These are phyloP conservation scores for Argya squamiceps DNA, from an alignment of 2,797 vertebrate species.

Conservation along the genomic window DNA sequence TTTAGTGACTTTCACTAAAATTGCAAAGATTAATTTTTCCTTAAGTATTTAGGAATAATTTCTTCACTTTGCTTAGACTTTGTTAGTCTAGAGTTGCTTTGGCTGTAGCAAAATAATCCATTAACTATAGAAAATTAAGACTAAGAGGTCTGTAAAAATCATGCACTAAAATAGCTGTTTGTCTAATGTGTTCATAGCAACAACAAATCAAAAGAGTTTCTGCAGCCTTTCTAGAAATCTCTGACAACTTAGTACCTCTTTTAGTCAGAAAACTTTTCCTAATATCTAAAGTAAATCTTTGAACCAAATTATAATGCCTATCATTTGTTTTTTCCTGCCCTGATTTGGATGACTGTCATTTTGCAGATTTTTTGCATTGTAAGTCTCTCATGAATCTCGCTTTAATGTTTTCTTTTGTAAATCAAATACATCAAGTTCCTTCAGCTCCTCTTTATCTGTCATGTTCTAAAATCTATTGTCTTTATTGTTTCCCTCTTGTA, in stretches of 20 bases:
- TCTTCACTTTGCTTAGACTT: background rate
- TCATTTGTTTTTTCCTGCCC: slow-evolving; percentile 10
- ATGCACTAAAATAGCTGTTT: background rate
- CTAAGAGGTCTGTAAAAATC: background rate
- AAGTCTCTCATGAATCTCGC: background rate
- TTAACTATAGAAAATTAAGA: background rate
- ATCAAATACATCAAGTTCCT: slow-evolving; percentile 26
- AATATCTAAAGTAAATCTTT: slow-evolving; percentile 36
- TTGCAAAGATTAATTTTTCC: background rate
- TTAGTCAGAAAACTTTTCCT: slow-evolving; percentile 23
- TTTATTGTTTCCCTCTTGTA: background rate
- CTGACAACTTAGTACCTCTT: background rate
- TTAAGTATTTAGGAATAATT: background rate
- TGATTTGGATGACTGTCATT: slow-evolving; percentile 5
- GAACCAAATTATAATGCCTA: background rate
- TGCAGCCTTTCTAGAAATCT: slow-evolving; percentile 14
- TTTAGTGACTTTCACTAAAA: background rate
- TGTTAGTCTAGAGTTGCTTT: background rate
- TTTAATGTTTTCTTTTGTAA: slow-evolving; percentile 47
- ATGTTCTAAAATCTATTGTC: slow-evolving; percentile 24
- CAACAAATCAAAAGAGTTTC: slow-evolving; percentile 8
- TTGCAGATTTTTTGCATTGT: slow-evolving; percentile 14
- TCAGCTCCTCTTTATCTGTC: slow-evolving; percentile 1
- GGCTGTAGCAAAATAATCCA: background rate
- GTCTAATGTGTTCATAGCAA: background rate